Conservation (phyloP, 2,797 vertebrate genomes). For the Thamnophis elegans region DNA sequence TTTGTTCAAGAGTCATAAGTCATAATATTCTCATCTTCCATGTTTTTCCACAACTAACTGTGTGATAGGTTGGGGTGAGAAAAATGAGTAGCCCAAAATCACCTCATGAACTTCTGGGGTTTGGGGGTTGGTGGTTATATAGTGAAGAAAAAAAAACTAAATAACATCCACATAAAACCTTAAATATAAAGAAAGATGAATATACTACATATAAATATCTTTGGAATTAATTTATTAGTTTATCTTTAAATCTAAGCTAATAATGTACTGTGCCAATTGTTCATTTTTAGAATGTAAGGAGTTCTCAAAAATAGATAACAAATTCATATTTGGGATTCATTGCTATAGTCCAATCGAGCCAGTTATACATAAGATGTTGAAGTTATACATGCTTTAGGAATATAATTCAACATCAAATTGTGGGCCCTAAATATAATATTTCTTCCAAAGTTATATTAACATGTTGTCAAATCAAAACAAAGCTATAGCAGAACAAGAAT, state of each 20-base stretch:
- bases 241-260: background rate
- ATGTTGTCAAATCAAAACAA: background rate
- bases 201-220: background rate
- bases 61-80: background rate
- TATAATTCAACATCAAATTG: background rate
- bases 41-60: background rate
- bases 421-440: background rate
- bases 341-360: background rate
- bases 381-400: background rate
- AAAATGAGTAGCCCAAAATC: background rate
- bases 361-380: background rate
- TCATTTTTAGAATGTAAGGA: background rate
- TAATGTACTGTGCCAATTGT: background rate
- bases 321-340: background rate
- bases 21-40: background rate
- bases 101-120: background rate
- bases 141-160: background rate
- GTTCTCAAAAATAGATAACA: background rate
- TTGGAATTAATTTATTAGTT: background rate
- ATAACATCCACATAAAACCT: background rate
- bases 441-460: background rate
- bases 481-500: background rate
- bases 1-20: background rate
- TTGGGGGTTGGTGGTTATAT: background rate
- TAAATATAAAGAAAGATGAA: background rate